Percentiles rank a stretch among this genome's conserved stretches.
Evolutionary conservation across 2,113 vertebrate species (phyloP).

Genomic region (Sinocyclocheilus maitianheensis): DNA sequence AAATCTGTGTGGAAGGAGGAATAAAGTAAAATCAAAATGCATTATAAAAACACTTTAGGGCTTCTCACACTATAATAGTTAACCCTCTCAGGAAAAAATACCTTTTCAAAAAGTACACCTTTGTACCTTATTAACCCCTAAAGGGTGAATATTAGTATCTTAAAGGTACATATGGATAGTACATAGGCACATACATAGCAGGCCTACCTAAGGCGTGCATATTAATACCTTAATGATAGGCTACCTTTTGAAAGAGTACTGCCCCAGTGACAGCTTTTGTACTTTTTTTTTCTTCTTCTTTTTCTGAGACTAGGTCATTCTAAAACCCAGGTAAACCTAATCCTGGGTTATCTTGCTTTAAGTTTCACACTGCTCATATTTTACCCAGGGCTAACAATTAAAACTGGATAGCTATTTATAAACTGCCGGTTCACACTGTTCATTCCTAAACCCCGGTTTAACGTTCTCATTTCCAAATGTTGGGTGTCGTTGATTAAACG

Average conservation of each 20-base stretch:
- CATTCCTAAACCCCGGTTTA: not conserved
- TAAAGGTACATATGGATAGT: too few relatives aligned
- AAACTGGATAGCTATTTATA: not conserved
- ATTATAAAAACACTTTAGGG: not conserved
- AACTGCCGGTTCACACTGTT: not conserved
- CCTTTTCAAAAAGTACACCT: too few relatives aligned
- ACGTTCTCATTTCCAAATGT: not conserved
- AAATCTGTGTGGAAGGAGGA: conserved; percentile 79
- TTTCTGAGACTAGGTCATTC: not conserved
- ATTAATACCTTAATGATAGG: not conserved
- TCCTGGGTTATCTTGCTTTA: too few relatives aligned
- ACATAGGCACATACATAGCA: too few relatives aligned
- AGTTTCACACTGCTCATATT: not conserved
- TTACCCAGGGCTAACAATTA: not conserved
- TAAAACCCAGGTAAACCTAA: too few relatives aligned
- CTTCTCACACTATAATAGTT: not conserved
- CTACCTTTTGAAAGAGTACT: not conserved
- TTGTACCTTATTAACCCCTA: too few relatives aligned
- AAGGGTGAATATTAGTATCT: too few relatives aligned
- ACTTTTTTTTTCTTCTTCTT: not conserved
- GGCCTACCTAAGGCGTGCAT: too few relatives aligned
- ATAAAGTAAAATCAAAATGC: not conserved
- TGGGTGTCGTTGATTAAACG: not conserved
- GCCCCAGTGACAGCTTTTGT: not conserved
- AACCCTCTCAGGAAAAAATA: too few relatives aligned